Base-by-base conservation (phyloP, 2,888 invertebrate species). In the Trachelus stipa region DNA sequence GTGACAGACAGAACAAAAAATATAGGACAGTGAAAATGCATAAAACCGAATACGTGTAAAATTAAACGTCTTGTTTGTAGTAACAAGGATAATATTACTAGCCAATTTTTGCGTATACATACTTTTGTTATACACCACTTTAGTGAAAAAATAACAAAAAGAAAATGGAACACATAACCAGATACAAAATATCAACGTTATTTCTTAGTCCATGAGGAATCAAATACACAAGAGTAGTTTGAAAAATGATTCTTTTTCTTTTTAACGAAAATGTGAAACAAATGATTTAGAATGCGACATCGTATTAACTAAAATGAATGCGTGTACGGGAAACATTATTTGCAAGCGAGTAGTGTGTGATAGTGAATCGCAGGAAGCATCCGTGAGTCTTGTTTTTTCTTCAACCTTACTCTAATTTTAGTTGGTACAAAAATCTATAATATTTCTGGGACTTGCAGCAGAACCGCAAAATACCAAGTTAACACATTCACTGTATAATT, bases 401-500 rank as follows among this genome's bases (percentile, higher is more conserved):
- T 15, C 23, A 6, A 56, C 2, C 23, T 56, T 56, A 6, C 40
- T 15, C 9, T 9, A 23, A 56, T 56, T 23, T 56, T 23, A 56
- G 40, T 56, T 23, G 23, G 23, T 56, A 56, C 23, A 56, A 56
- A 56, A 56, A 23, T 56, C 40, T 56, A 56, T 23, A 23, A 40
- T 1, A 56, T 23, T 56, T 56, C 40, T 56, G 9, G 23, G 40
- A 56, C 40, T 9, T 56, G 23, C 15, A 56, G 9, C 23, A 56
- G 40, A 23, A 56, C 23, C 40, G 40, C 40, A 56, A 56, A 56
- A 56, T 23, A 23, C 23, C 40, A 56, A 23, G 40, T 9, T 56
- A 56, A 56, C 40, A 56, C 40, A 56, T 56, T 56, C 23, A 56
- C 40, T 56, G 40, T 56, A 56, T 56, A 23, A 56, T 84, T 84